Evolutionary conservation across 2,888 invertebrate species (phyloP), one percentile per base, ranked within the genome.

Genomic region (Coelinius sp.): DNA sequence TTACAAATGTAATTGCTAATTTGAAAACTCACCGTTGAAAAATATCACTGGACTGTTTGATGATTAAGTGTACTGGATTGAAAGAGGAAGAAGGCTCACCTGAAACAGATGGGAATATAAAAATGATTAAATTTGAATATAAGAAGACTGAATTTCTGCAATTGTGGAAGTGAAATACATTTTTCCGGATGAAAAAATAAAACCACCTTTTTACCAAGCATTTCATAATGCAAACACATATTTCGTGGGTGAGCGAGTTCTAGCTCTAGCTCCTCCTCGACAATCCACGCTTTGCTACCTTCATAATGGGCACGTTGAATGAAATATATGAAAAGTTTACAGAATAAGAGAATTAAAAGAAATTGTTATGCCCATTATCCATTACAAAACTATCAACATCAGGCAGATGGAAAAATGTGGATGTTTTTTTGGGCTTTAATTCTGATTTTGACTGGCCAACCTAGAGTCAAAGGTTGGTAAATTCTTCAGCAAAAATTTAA

Each of bases 191-290:
- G 76, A 81, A n/a, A 24, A 27, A 56, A 56, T 80, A 80, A 79
- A 78, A 73, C 75, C 73, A 77, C 75, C 78, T 74, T 78, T 78
- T 78, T 74, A 76, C 65, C 75, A 76, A 80, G 77, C 79, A 75
- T 79, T 80, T 80, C 79, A 79, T 80, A 80, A 80, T 77, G 78
- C 77, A 76, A 76, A 68, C 79, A 78, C 76, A 80, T 79, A 80
- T 80, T 78, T 80, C 75, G 74, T 20, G 59, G 59, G 17, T 59
- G 59, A 59, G 35, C 12, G 31, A 31, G 31, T 31, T 35, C 59
- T 20, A 31, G 17, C 20, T 17, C 59, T 35, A 7, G n/a, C 25
- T 53, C 25, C 10, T 53, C 24, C 53, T 25, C 53, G 53, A 25
- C 53, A 59, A 59, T 25, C n/a, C 20, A 56, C 56, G 56, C 52